A percentile compares a stretch with the other conserved stretches of the same genome.
phyloP scores from a whole-genome alignment of 2,797 vertebrate genomes.

The Lemur catta region DNA sequence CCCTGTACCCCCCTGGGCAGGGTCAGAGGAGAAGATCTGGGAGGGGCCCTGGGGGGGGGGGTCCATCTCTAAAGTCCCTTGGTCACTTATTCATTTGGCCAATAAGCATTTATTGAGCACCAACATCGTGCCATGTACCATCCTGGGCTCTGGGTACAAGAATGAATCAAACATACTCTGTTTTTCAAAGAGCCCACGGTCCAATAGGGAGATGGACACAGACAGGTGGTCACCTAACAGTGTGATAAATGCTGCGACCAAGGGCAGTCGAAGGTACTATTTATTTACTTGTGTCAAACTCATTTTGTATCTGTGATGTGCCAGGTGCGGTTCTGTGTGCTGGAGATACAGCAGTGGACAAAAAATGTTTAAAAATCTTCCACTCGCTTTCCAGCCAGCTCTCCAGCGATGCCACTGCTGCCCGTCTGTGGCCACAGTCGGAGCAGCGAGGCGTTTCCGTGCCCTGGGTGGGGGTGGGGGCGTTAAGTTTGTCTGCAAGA shows the following conservation, averaged over 20 bases:
- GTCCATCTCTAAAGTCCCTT: background rate
- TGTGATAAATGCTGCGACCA: background rate
- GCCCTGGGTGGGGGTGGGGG: background rate
- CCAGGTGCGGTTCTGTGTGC: background rate
- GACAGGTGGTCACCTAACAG: too few species aligned
- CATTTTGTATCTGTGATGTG: accelerated
- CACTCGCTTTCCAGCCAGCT: background rate
- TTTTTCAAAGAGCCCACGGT: background rate
- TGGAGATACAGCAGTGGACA: background rate
- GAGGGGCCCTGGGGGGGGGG: background rate
- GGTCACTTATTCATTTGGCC: background rate
- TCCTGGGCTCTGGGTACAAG: background rate
- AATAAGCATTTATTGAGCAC: background rate
- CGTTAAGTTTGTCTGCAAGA: slow-evolving; percentile 26
- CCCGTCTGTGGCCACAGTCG: background rate
- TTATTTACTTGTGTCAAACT: background rate
- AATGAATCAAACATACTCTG: background rate
- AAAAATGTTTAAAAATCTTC: background rate
- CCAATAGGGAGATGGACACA: background rate
- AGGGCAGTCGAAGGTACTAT: background rate
- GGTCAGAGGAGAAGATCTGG: background rate
- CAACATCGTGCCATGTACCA: too few species aligned
- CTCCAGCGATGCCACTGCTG: background rate
- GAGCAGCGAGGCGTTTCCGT: background rate
- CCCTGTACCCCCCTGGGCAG: background rate